Evolutionary conservation across 2,113 vertebrate genomes (phyloP).

Genomic region (Macroglossus sobrinus): DNA sequence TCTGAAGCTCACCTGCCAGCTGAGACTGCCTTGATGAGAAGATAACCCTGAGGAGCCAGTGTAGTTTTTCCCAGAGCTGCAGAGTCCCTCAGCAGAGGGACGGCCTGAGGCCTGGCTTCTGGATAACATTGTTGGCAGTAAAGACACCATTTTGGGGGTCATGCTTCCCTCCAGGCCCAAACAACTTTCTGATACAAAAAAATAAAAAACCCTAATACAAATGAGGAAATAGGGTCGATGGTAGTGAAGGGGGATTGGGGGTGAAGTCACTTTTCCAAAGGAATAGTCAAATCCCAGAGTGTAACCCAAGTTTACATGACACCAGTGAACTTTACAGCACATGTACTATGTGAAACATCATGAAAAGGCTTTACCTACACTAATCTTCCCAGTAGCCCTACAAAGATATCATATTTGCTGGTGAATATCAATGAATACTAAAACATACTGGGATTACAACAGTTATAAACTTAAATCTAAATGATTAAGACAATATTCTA

Average conservation of each 20-base stretch:
- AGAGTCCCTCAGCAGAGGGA: not conserved
- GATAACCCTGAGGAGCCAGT: not conserved
- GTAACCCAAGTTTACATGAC: not conserved
- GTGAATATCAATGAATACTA: not conserved
- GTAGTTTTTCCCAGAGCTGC: not conserved
- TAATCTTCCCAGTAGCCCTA: not conserved
- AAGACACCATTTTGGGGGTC: not conserved
- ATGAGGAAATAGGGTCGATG: not conserved
- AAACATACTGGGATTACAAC: not conserved
- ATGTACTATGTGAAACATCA: not conserved
- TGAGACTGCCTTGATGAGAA: not conserved
- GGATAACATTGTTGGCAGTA: not conserved
- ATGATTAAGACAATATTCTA: not conserved
- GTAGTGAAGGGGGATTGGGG: no score
- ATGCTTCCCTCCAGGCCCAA: not conserved
- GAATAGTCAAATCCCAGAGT: not conserved
- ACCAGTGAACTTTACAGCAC: no score
- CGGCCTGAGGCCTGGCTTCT: not conserved
- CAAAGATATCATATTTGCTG: not conserved
- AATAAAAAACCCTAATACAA: not conserved
- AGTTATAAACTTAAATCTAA: not conserved
- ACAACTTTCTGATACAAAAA: not conserved
- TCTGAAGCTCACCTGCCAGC: not conserved
- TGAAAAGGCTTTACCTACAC: not conserved
- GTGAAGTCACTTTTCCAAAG: not conserved